Conservation (phyloP, 2,113 vertebrate genomes). For the Eclectus roratus region DNA sequence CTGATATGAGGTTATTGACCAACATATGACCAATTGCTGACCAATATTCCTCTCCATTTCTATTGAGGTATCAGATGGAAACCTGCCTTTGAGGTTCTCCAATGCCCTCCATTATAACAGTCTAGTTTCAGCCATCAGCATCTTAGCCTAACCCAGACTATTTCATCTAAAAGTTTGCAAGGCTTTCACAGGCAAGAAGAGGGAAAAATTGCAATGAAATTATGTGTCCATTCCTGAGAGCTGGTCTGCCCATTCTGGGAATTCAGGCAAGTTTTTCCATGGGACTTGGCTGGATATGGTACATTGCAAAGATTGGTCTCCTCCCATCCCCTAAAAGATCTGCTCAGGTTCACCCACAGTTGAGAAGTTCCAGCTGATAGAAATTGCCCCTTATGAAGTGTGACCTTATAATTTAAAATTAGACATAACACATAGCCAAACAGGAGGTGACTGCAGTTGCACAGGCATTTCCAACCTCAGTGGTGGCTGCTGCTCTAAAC, state of each 20-base stretch:
- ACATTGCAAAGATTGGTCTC: neutral
- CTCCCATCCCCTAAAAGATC: neutral
- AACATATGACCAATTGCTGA: neutral
- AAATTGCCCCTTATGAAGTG: neutral
- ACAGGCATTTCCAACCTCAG: neutral
- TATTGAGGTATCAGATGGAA: neutral
- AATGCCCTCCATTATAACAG: neutral
- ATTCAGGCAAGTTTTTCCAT: neutral
- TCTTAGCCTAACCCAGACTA: neutral
- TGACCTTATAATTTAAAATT: neutral
- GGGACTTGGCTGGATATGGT: neutral
- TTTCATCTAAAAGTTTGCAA: neutral
- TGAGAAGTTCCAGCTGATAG: neutral
- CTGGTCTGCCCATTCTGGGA: neutral
- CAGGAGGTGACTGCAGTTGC: accelerated
- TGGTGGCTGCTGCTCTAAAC: neutral
- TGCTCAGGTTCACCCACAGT: neutral
- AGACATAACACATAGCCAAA: accelerated
- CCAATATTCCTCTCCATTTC: neutral
- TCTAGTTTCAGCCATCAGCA: neutral
- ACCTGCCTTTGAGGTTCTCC: neutral
- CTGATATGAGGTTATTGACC: neutral
- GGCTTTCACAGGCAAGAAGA: neutral
- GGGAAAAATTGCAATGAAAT: neutral
- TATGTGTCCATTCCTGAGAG: accelerated